Evolutionary conservation across 2,113 vertebrate genomes (phyloP), one percentile per base, ranked within the genome.

Genomic region (Cairina moschata): DNA sequence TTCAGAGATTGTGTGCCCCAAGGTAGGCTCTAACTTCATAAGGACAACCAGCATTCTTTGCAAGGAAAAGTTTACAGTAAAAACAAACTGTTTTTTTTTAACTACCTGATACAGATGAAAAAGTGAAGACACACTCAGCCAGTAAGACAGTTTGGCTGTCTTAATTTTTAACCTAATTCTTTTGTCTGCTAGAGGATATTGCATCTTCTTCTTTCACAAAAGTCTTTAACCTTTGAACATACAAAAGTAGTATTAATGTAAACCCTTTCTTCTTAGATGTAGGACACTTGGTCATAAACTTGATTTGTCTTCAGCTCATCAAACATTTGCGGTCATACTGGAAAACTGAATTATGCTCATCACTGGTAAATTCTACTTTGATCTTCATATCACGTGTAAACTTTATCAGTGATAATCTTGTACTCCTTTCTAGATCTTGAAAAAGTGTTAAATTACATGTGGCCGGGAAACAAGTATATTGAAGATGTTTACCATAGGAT

Each of bases 251-350:
- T 44, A 62, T 90, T 79, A 80, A 28, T 83, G 25, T 86, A 94
- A 93, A 83, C 13, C 29, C 62, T 86, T 92, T 77, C 50, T 89
- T 93, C 88, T 76, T 69, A 93, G 56, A 32, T 74, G 56, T 67
- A 88, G 80, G 42, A 74, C 68, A 86, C 68, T 28, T 67, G 65
- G 52, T 87, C 54, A 87, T 79, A 72, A 50, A 29, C 6, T 0
- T 62, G 78, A 79, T 92, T 91, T 91, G 32, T 83, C 55, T 90
- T 83, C 78, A 96, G 59, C 20, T 95, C 46, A 91, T 86, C 85
- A 87, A 90, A 77, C 14, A 74, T 46, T 78, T 80, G 74, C 73
- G 67, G 32, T 79, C 62, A 72, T 59, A 62, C 26, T 80, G 63
- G 72, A 93, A 90, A 85, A 88, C 9, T 72, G 59, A 93, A 91